Percentiles rank a stretch among this genome's conserved stretches.
phyloP scores from a whole-genome alignment of 2,888 invertebrate species.

The Eremobia ochroleuca region DNA sequence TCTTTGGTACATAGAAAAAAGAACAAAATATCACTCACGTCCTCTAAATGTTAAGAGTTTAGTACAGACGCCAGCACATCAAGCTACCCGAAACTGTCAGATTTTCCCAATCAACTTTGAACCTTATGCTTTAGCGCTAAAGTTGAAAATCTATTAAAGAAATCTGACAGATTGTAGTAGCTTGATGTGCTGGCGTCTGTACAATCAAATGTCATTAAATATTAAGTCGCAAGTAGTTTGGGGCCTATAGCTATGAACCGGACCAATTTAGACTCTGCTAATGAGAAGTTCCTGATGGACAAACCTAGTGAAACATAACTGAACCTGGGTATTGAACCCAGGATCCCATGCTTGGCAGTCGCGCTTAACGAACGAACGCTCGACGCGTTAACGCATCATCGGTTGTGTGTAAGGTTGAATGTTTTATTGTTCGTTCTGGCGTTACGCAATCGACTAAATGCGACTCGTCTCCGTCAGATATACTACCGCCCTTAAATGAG shows the following conservation, averaged over 20 bases:
- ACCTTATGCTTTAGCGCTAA: no score
- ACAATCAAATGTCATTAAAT: background rate
- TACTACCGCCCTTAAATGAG: background rate
- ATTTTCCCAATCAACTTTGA: no score
- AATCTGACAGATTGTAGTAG: no score
- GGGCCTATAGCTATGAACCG: background rate
- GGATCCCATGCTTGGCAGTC: no score
- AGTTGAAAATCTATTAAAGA: no score
- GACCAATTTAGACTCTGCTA: background rate
- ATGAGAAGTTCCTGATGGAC: background rate
- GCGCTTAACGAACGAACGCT: background rate
- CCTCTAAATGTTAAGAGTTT: no score
- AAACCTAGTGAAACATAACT: no score
- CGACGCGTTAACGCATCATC: background rate
- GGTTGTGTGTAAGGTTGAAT: background rate
- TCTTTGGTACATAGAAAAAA: background rate
- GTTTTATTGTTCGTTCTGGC: background rate
- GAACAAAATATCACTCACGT: no score
- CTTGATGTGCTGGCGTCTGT: no score
- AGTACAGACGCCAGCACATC: background rate
- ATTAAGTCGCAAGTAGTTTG: background rate
- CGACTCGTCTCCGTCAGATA: background rate
- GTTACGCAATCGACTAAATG: background rate
- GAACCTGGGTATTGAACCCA: accelerated
- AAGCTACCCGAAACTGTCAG: no score